Evolutionary conservation across 2,113 vertebrate genomes (phyloP).

Genomic region (Corythaeola cristata): DNA sequence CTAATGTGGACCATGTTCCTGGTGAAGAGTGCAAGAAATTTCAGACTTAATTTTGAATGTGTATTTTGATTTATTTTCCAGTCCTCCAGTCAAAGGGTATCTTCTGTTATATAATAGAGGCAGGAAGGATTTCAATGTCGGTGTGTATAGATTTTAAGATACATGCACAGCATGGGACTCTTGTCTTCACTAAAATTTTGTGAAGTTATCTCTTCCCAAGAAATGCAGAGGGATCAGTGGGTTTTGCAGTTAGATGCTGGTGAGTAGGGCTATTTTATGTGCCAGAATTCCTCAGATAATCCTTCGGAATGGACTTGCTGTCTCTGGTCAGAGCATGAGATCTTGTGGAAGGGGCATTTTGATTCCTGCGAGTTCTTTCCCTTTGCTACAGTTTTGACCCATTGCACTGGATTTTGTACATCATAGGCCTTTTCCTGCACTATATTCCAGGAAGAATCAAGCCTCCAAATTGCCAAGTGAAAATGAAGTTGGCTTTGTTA

Average conservation of each 20-base stretch:
- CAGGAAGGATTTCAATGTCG: background rate
- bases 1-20: background rate
- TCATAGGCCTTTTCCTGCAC: background rate
- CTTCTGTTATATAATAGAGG: background rate
- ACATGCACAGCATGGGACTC: rapidly evolving
- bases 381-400: background rate
- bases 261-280: background rate
- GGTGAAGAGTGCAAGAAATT: background rate
- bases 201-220: background rate
- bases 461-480: background rate
- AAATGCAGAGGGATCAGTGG: background rate
- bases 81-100: background rate
- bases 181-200: background rate
- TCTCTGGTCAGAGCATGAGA: background rate
- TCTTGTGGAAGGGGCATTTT: background rate
- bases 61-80: background rate
- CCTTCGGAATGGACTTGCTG: background rate
- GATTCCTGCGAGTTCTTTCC: background rate
- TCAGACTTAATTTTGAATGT: background rate
- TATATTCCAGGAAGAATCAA: background rate
- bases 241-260: background rate
- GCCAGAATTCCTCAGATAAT: background rate
- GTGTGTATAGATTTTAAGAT: background rate
- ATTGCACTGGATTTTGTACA: background rate
- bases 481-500: constrained; percentile 20